Evolutionary conservation across 2,888 invertebrate species (phyloP), one percentile per base, ranked within the genome.

Genomic region (Nomada goodeniana): DNA sequence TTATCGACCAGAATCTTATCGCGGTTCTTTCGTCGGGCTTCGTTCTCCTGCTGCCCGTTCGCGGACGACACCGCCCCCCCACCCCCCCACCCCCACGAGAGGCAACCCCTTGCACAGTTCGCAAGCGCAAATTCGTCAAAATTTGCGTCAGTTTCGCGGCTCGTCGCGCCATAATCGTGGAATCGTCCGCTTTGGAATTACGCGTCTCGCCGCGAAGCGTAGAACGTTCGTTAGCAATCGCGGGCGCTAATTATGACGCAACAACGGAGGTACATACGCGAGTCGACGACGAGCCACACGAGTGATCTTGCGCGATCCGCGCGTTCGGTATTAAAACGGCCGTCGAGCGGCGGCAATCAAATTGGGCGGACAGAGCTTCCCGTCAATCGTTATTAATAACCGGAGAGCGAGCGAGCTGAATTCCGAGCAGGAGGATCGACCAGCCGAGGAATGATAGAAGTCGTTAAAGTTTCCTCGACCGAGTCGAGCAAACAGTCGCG

Each of bases 61-160:
- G 67, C 44, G 82, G 86, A 86, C 81, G 78, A 80, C 84, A 76
- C 74, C 23, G 1, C 23, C 74, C n/a, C n/a, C n/a, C n/a, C n/a
- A n/a, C n/a, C n/a, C n/a, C n/a, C n/a, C n/a, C n/a, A n/a, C n/a
- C n/a, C n/a, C 79, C 61, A 26, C 71, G 44, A 47, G 1, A 23
- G 3, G n/a, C 44, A 20, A 42, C 57, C 13, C 47, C 44, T 0
- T 18, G 2, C 55, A 3, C 50, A 67, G 47, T 80, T 82, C 71
- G 71, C 80, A 74, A 4, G 80, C 61, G 10, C 65, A 50, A 15
- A 57, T 80, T 73, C 70, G 44, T 69, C 11, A n/a, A n/a, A 9
- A 7, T 9, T 1, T 15, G 9, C 42, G 20, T 20, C 29, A 10
- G 29, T n/a, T n/a, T n/a, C 18, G 26, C 0, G 9, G 7, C 18